Base-by-base conservation (phyloP, 1,140 invertebrate genomes). In the Nasonia giraulti region DNA sequence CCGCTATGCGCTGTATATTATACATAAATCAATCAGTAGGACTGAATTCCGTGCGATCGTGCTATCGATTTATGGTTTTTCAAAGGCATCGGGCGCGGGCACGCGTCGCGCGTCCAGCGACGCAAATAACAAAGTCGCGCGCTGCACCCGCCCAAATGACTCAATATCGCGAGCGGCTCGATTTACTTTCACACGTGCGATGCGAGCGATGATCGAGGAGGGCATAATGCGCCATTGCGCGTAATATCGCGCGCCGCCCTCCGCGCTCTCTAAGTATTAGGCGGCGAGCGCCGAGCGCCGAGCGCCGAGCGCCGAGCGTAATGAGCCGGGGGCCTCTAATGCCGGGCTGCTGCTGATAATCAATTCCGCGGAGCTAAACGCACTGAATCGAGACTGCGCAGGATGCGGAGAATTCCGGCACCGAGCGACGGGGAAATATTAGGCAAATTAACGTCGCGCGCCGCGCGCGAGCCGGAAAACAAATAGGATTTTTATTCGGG, bases 191-290 rank as follows among this genome's bases (percentile, higher is more conserved):
- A 71, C 77, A 80, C 69, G 68, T 80, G 83, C 50, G 68, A 5
- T 2, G 66, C 68, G 74, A 23, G 33, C 55, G 80, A 78, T 73
- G 75, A 82, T 86, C 78, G 85, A 82, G 68, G 82, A 82, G 66
- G 80, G 87, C 87, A 89, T 91, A 92, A 91, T 33, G 68, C 68
- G 68, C 68, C 33, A 17, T 91, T 87, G 87, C 88, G 86, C 87
- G 88, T 92, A 91, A 90, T 92, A 92, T 92, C 92, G 91, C 90
- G 90, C 90, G 89, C 92, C 23, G 23, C 23, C 23, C 23, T 27
- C 23, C 23, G 23, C 23, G 91, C 91, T 90, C 88, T 75, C 31
- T 92, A 93, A 93, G 91, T 93, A 92, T 93, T 93, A 93, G 91
- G 0, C 0, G 0, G 0, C 23, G 0, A 27, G n/a, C n/a, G n/a